Conservation (phyloP, 64 coral and sea anemone species). For the Acropora yongei region DNA sequence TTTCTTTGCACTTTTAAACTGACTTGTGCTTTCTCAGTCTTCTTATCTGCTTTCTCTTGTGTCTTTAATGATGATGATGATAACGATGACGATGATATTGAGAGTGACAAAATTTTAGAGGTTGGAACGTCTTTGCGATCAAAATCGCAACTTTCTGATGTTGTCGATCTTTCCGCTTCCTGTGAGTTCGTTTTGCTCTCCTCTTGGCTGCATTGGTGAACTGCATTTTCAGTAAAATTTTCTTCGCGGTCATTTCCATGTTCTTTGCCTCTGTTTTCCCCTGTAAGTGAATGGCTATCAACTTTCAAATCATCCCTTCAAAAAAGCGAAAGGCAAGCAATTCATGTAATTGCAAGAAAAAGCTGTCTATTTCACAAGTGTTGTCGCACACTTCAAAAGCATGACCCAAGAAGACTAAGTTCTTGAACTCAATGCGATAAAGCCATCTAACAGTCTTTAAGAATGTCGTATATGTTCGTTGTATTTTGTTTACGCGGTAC, state of each 20-base stretch:
- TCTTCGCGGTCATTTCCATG: background rate
- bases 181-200: background rate
- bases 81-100: background rate
- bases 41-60: background rate
- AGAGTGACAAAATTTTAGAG: background rate
- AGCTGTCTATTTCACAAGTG: too few relatives aligned
- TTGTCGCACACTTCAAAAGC: too few relatives aligned
- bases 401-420: too few relatives aligned
- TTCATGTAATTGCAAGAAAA: too few relatives aligned
- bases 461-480: too few relatives aligned
- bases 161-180: background rate
- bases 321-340: background rate
- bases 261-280: background rate
- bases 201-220: background rate
- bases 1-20: background rate
- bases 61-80: background rate
- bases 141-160: background rate
- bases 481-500: too few relatives aligned
- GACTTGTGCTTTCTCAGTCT: background rate
- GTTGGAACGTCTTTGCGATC: background rate
- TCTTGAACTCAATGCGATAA: too few relatives aligned
- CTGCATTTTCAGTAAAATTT: background rate
- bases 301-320: background rate
- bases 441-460: too few relatives aligned
- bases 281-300: background rate